These are phyloP conservation scores for Emmelina monodactyla DNA, from an alignment of 2,888 invertebrate genomes.

Conservation along the genomic window DNA sequence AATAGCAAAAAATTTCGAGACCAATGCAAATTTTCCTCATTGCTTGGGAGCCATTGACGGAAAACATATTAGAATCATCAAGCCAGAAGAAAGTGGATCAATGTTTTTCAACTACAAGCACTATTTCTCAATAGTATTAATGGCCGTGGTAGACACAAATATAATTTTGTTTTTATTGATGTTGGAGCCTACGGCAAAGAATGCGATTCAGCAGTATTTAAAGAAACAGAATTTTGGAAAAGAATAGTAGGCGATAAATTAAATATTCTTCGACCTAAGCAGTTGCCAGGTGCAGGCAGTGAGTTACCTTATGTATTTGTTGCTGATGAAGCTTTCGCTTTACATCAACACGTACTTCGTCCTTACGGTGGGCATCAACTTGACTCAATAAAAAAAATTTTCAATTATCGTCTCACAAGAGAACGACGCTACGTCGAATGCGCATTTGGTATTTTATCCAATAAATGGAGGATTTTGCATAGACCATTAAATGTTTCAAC, in stretches of 20 bases:
- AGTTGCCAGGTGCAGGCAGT: conserved; percentile 12
- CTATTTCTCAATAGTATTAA: conserved; percentile 17
- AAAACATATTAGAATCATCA: conserved; percentile 18
- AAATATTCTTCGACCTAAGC: conserved; percentile 13
- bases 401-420: conserved; percentile 12
- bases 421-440: conserved; percentile 15
- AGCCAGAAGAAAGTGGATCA: conserved; percentile 16
- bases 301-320: conserved; percentile 17
- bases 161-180: conserved; percentile 18
- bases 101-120: conserved; percentile 18
- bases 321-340: conserved; percentile 17
- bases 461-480: conserved; percentile 19
- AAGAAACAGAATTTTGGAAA: conserved; percentile 17
- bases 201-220: conserved; percentile 17
- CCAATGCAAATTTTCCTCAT: conserved; percentile 14
- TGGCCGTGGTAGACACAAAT: conserved; percentile 18
- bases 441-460: too few relatives aligned
- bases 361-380: too few relatives aligned
- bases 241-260: conserved; percentile 12
- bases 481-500: conserved; percentile 15
- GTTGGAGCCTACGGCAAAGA: conserved; percentile 17
- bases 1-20: conserved; percentile 15
- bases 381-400: conserved; percentile 10
- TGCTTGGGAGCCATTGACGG: conserved; percentile 18
- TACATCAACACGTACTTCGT: conserved; percentile 14